Evolutionary conservation across 2,888 invertebrate genomes (phyloP), one percentile per base, ranked within the genome.

Genomic region (Calliphora vomitoria): DNA sequence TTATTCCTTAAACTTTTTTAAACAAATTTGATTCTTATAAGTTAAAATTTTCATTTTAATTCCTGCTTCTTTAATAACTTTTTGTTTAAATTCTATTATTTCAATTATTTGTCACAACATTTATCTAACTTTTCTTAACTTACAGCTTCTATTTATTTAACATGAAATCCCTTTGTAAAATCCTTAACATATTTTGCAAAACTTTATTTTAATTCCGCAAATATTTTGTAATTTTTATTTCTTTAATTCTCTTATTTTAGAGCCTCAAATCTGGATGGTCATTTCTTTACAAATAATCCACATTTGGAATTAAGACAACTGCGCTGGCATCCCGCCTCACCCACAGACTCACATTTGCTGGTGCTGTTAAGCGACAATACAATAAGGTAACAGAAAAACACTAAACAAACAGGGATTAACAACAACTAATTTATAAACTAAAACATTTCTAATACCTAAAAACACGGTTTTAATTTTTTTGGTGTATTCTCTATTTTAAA

Each of bases 251-350:
- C 11, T 69, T 82, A 79, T 78, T 78, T 50, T 76, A 89, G 89
- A 76, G 75, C 89, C 85, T 80, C 83, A 47, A 90, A 95, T 88
- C 93, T 98, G 82, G 97, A 97, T 90, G 97, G 97, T 90, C 94
- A 96, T 83, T 95, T 96, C 89, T 95, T 97, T 91, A 95, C 95
- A 90, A 96, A 96, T 88, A 95, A 95, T 91, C 94, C 95, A n/a
- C 95, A 95, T 55, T 94, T 96, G n/a, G 96, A 96, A 91, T 95
- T 97, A 20, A 95, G 96, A 18, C 96, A 97, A 90, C 96, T 96
- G 8, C 95, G 96, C 89, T 98, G 98, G 97, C 98, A 98, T 94
- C 98, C 98, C 0, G 97, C 96, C 60, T 97, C 98, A 47, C 93
- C 95, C 13, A 95, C 95, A 0, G 96, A 97, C 90, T 96, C 96